A percentile compares a stretch with the other conserved stretches of the same genome.
These are phyloP conservation scores for Nephila pilipes DNA, from an alignment of 1,140 invertebrate species.

Conservation along the genomic window DNA sequence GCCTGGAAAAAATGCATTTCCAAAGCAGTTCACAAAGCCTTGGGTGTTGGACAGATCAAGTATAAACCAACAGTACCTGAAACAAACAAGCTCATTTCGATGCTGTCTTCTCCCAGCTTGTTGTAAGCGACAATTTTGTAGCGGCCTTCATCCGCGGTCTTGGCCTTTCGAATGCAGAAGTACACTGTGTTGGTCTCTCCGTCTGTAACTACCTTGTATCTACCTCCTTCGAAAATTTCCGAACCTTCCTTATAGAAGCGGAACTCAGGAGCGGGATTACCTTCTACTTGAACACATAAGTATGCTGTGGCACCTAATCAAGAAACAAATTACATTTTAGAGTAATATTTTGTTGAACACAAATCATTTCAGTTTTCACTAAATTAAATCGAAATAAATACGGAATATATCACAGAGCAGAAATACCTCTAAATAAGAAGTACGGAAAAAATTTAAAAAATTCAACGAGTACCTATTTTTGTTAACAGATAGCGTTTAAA, in stretches of 20 bases:
- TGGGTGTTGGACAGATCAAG: too few species aligned
- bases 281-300: conserved; percentile 93
- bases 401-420: not conserved
- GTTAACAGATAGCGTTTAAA: too few species aligned
- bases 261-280: conserved; percentile 95
- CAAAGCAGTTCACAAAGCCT: too few species aligned
- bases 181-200: conserved; percentile 93
- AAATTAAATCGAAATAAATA: too few species aligned
- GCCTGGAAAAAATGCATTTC: too few species aligned
- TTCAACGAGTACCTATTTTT: too few species aligned
- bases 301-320: conserved; percentile 91
- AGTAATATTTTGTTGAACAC: too few species aligned
- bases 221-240: conserved; percentile 94
- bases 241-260: conserved; percentile 96
- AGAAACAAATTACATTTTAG: too few species aligned
- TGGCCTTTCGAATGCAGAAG: conserved; percentile 96
- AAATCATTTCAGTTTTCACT: too few species aligned
- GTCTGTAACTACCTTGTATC: conserved; percentile 95
- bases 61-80: conserved; percentile 88
- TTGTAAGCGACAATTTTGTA: conserved; percentile 97
- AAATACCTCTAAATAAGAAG: too few species aligned
- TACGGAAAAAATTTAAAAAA: too few species aligned
- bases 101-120: conserved; percentile 95
- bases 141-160: conserved; percentile 97
- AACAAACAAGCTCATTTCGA: conserved; percentile 97